phyloP scores from a whole-genome alignment of 2,797 vertebrate species.

The Orientallactaga sibirica region DNA sequence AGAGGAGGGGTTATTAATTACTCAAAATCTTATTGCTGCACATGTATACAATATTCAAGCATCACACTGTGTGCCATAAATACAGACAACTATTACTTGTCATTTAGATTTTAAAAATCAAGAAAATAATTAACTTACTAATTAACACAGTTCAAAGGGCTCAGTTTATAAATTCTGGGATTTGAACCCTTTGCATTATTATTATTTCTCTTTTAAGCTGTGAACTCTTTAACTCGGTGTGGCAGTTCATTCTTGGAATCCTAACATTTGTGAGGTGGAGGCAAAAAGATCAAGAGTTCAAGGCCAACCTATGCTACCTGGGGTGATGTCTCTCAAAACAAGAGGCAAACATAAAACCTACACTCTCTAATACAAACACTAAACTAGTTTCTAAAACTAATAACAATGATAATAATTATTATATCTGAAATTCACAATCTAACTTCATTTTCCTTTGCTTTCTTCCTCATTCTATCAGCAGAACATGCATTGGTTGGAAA shows the following conservation, averaged over 20 bases:
- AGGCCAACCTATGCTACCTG: background rate
- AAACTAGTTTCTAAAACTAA: no score
- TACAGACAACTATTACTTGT: background rate
- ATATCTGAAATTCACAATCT: no score
- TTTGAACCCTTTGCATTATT: background rate
- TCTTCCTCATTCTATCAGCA: no score
- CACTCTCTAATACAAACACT: no score
- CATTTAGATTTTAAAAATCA: background rate
- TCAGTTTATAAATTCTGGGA: background rate
- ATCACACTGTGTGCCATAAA: background rate
- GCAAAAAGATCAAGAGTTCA: background rate
- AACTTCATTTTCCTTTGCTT: no score
- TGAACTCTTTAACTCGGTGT: background rate
- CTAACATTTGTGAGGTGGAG: background rate
- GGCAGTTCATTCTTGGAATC: background rate
- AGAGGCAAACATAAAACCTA: no score
- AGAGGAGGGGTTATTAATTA: background rate
- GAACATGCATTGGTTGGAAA: no score
- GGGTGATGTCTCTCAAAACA: no score
- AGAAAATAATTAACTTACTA: background rate
- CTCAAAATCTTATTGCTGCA: background rate
- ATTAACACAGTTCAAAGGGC: background rate
- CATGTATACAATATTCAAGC: background rate
- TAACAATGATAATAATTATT: no score
- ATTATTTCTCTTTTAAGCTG: background rate